Conservation (phyloP, 1,140 invertebrate genomes). For the Coptotermes formosanus region DNA sequence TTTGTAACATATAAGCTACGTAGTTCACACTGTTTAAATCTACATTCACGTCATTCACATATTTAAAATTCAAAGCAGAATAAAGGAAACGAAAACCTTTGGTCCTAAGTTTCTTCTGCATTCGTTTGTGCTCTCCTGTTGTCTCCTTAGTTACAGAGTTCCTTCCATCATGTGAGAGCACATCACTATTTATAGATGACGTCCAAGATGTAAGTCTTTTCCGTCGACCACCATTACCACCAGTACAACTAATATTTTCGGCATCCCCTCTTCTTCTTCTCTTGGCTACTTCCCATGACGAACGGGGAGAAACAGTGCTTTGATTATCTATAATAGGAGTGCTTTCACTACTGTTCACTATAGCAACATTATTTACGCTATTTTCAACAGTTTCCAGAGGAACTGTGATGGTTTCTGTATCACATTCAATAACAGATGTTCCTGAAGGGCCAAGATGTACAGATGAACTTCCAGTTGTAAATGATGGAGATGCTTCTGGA, state of each 20-base stretch:
- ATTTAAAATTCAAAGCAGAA: background rate
- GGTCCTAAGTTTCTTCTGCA: slow-evolving; percentile 45
- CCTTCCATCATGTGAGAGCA: slow-evolving; percentile 12
- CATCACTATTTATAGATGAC: slow-evolving; percentile 43
- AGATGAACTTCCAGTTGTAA: background rate
- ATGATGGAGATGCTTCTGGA: background rate
- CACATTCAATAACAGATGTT: slow-evolving; percentile 19
- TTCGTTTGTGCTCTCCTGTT: slow-evolving; percentile 45
- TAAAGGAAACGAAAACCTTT: slow-evolving; percentile 38
- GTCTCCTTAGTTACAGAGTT: slow-evolving; percentile 43
- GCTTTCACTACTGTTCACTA: background rate
- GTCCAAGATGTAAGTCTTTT: slow-evolving; percentile 49
- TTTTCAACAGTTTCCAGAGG: slow-evolving; percentile 24
- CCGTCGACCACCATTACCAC: slow-evolving; percentile 41
- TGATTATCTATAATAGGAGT: background rate
- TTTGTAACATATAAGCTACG: too few relatives aligned
- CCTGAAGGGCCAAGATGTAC: slow-evolving; percentile 1
- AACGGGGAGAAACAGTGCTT: background rate
- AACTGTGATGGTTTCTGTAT: slow-evolving; percentile 21
- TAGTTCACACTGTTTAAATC: too few relatives aligned
- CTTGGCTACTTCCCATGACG: slow-evolving; percentile 45
- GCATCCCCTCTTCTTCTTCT: slow-evolving; percentile 45
- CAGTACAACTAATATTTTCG: slow-evolving; percentile 41
- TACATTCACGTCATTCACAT: too few relatives aligned
- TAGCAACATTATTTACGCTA: slow-evolving; percentile 4